A percentile compares a stretch with the other conserved stretches of the same genome.
phyloP scores from a whole-genome alignment of 2,113 vertebrate species.

The Helogale parvula region DNA sequence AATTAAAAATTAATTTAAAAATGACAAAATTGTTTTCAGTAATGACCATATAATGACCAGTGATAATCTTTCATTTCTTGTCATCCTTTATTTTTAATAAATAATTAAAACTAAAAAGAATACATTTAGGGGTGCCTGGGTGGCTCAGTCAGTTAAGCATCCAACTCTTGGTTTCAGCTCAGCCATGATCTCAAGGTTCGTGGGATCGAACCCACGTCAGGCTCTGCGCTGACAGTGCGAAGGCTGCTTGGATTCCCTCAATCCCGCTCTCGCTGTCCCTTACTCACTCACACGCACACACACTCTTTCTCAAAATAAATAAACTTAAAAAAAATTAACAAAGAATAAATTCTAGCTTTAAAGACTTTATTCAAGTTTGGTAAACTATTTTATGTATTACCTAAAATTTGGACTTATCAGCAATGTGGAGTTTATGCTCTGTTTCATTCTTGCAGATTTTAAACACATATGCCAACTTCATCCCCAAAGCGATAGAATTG shows the following conservation, averaged over 20 bases:
- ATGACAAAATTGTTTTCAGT: neutral
- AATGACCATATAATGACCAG: neutral
- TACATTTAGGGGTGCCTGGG: neutral
- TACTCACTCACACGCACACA: no score
- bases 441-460: neutral
- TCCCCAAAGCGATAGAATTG: neutral
- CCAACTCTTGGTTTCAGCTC: no score
- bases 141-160: no score
- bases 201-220: no score
- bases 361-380: neutral
- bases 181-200: no score
- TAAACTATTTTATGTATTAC: neutral
- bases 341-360: neutral
- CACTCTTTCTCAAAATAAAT: no score
- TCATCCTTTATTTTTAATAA: neutral
- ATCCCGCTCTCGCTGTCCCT: no score
- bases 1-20: no score
- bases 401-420: neutral
- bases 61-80: neutral
- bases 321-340: neutral
- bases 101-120: neutral
- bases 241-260: no score
- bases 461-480: neutral
- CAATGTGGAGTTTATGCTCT: neutral
- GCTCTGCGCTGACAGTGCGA: no score